phyloP scores from a whole-genome alignment of 2,888 invertebrate species.

The Folsomia manolachei region DNA sequence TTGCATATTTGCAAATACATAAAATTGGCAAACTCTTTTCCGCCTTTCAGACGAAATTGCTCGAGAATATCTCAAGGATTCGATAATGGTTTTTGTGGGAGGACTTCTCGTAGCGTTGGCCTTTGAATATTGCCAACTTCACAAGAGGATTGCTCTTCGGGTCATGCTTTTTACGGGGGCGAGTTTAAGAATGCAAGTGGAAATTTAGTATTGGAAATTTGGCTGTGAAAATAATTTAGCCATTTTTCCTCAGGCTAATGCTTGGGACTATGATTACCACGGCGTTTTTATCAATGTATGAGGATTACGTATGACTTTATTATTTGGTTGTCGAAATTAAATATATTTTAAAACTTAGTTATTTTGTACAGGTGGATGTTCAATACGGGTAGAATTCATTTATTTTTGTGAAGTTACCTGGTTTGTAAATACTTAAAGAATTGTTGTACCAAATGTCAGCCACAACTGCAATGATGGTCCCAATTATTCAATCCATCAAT shows the following conservation, averaged over 20 bases:
- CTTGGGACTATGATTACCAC: slow-evolving; percentile 81
- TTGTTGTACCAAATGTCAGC: no score
- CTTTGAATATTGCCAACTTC: slow-evolving; percentile 58
- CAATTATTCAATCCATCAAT: slow-evolving; percentile 63
- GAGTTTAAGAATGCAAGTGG: neutral
- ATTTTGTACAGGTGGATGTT: slow-evolving; percentile 59
- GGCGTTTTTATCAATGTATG: slow-evolving; percentile 90
- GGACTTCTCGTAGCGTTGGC: slow-evolving; percentile 58
- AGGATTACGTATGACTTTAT: slow-evolving; percentile 75
- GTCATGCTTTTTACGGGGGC: slow-evolving; percentile 52
- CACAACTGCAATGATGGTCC: slow-evolving; percentile 54
- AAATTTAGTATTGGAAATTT: neutral
- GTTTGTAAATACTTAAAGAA: no score
- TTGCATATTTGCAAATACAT: no score
- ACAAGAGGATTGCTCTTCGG: slow-evolving; percentile 57
- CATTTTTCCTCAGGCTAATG: slow-evolving; percentile 63
- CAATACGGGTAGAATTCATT: slow-evolving; percentile 53
- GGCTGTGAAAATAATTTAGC: neutral
- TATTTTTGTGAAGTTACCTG: neutral
- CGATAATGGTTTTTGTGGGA: slow-evolving; percentile 52
- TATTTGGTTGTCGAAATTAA: neutral
- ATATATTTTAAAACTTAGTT: neutral
- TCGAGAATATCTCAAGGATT: slow-evolving; percentile 43
- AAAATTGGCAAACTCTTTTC: no score
- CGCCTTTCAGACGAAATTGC: slow-evolving; percentile 27